A percentile compares a stretch with the other conserved stretches of the same genome.
Conservation (phyloP, 2,797 vertebrate genomes). For the Adrianichthys oophorus region DNA sequence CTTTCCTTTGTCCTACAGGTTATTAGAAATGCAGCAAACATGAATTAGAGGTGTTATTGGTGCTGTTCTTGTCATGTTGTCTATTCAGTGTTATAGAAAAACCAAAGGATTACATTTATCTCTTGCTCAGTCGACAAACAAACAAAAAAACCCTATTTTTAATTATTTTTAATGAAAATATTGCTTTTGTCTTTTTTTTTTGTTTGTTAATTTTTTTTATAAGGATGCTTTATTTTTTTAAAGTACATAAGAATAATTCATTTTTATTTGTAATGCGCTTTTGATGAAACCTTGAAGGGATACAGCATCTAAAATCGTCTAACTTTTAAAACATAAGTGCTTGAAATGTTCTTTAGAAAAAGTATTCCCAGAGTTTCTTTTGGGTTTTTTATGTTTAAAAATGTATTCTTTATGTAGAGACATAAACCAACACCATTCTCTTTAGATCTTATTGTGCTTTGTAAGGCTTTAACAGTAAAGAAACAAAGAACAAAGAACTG, state of each 20-base stretch:
- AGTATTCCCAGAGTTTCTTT: neutral
- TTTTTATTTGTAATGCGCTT: too few species aligned
- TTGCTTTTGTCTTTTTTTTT: too few species aligned
- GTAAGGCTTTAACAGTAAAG: slow-evolving; percentile 22
- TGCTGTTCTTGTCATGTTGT: slow-evolving; percentile 56
- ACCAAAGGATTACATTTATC: slow-evolving; percentile 52
- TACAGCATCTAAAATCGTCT: too few species aligned
- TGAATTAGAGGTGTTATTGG: slow-evolving; percentile 63
- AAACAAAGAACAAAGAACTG: slow-evolving; percentile 59
- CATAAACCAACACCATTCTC: slow-evolving; percentile 2
- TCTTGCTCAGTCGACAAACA: slow-evolving; percentile 25
- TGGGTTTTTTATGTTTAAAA: neutral
- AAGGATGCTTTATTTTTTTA: slow-evolving; percentile 40
- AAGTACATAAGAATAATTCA: too few species aligned
- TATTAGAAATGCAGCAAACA: slow-evolving; percentile 43
- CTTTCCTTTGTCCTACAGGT: slow-evolving; percentile 41
- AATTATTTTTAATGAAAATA: too few species aligned
- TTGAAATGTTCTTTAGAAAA: neutral
- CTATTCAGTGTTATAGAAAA: slow-evolving; percentile 53
- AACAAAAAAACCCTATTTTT: too few species aligned
- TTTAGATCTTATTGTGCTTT: slow-evolving; percentile 19
- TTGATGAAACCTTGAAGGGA: too few species aligned
- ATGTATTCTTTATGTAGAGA: slow-evolving; percentile 3
- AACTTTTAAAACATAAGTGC: neutral
- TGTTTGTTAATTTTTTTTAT: too few species aligned